Evolutionary conservation across 2,113 vertebrate genomes (phyloP).

Genomic region (Vulpes vulpes): DNA sequence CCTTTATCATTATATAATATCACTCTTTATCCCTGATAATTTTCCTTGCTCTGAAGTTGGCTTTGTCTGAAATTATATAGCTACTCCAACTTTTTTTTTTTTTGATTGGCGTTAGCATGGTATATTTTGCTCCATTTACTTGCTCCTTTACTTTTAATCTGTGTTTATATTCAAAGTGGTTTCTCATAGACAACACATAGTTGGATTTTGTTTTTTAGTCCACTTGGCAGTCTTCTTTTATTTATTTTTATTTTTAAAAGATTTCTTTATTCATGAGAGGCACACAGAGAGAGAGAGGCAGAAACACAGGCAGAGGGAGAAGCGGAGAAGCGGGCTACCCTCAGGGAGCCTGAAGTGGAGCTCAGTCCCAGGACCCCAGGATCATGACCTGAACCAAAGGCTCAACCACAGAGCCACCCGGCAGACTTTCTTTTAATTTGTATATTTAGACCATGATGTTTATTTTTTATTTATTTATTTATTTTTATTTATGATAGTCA

Average conservation of each 20-base stretch:
- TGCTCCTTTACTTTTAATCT: constrained; percentile 28
- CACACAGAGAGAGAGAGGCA: no score
- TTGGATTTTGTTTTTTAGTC: not conserved
- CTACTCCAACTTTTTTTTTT: not conserved
- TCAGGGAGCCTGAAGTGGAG: no score
- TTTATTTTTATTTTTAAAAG: no score
- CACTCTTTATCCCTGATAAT: not conserved
- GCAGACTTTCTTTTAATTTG: not conserved
- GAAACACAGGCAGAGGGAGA: no score
- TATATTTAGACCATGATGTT: not conserved
- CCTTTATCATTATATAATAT: not conserved
- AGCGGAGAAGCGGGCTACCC: no score
- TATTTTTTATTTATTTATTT: not conserved
- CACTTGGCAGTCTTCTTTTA: not conserved
- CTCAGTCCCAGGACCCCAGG: no score
- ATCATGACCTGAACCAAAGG: no score
- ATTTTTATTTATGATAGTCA: no score
- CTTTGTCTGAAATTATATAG: constrained; percentile 8
- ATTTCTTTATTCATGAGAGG: no score
- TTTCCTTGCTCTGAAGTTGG: constrained; percentile 20
- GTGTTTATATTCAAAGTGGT: not conserved
- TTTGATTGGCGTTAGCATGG: not conserved
- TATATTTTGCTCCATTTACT: not conserved
- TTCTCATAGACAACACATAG: not conserved
- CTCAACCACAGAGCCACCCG: no score